Evolutionary conservation across 2,113 vertebrate species (phyloP), one percentile per base, ranked within the genome.

Genomic region (Xenopus tropicalis): DNA sequence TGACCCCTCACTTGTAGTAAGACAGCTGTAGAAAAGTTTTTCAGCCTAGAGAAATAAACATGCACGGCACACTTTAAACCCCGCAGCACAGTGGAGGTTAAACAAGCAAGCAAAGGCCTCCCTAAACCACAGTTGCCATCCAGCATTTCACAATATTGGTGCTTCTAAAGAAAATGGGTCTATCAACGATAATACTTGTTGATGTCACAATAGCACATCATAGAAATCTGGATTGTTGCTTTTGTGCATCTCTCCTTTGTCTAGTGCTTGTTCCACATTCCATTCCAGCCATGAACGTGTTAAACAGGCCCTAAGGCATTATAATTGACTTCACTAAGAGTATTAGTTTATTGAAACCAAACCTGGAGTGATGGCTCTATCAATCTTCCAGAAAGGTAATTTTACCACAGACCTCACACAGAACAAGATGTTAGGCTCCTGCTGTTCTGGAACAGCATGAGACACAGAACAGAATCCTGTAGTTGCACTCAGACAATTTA

Each of bases 341-440:
- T 93, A 90, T 92, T 85, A 73, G 92, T 93, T 96, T 94, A 93
- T 93, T 94, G 92, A 94, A 93, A 89, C 88, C 91, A 89, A 91
- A 91, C 87, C 84, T 82, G 90, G 89, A 95, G 90, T 81, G 81
- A 93, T 94, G 93, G 92, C 92, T 90, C 90, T 93, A 91, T 94
- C 93, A 95, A 89, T 93, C 91, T 94, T 89, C 86, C 91, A 93
- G 73, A 93, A 89, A 91, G 88, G 88, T 94, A 93, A 93, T 95
- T 96, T 93, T 86, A 92, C 89, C 91, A 86, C 81, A 90, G 97
- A 98, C 96, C 95, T 95, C 95, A 97, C 95, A 98, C 94, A 88
- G 92, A 92, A 94, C 86, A 88, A 91, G 94, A 88, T 87, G 89
- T 91, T 90, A 89, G 89, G 86, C 88, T 93, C 83, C 85, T 85